Evolutionary conservation across 1,140 invertebrate species (phyloP).

Genomic region (Rhagoletis pomonella): DNA sequence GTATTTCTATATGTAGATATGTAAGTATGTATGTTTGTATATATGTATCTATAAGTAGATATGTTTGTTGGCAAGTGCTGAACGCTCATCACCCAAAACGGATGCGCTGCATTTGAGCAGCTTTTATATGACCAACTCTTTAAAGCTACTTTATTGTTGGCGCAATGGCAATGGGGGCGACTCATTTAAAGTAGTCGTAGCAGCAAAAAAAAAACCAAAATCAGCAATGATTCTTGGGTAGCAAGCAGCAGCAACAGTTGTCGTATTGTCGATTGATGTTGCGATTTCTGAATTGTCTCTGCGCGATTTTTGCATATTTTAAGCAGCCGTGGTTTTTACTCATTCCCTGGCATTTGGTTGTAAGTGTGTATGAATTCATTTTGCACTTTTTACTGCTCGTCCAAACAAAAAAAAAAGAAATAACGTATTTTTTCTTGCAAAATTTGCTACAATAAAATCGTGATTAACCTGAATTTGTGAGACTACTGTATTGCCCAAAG

Average conservation of each 20-base stretch:
- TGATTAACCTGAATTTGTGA: slow-evolving; percentile 28
- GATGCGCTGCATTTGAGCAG: background rate
- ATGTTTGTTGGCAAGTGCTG: background rate
- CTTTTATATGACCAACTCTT: background rate
- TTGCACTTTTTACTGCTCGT: background rate
- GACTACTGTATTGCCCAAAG: background rate
- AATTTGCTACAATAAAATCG: slow-evolving; percentile 37
- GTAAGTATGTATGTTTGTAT: too few relatives aligned
- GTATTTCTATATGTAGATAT: too few relatives aligned
- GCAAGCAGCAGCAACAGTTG: background rate
- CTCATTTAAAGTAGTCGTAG: slow-evolving; percentile 19
- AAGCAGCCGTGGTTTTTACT: background rate
- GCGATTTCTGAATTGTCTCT: slow-evolving; percentile 21
- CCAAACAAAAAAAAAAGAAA: background rate
- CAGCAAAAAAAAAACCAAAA: background rate
- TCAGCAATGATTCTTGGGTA: background rate
- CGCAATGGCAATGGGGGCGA: background rate
- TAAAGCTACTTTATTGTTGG: background rate
- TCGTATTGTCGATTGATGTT: background rate
- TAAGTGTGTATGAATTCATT: background rate
- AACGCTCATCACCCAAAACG: slow-evolving; percentile 25
- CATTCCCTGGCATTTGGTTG: background rate
- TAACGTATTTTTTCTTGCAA: background rate
- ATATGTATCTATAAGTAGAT: background rate
- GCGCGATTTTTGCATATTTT: slow-evolving; percentile 24